A percentile compares a stretch with the other conserved stretches of the same genome.
Conservation (phyloP, 2,888 invertebrate genomes). For the Tenthredo distinguenda region DNA sequence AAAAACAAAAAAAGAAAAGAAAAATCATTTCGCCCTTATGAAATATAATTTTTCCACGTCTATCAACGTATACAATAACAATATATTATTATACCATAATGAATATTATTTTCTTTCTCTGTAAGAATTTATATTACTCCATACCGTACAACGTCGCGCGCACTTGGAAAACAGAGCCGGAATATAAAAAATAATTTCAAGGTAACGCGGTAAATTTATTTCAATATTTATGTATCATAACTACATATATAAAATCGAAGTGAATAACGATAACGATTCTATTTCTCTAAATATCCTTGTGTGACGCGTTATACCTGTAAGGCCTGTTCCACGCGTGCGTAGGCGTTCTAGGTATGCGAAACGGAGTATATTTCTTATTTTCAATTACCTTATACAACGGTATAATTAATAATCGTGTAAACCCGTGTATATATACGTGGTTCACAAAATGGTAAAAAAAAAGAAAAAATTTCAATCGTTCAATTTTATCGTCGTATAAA, state of each 20-base stretch:
- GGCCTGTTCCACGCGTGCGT: background rate
- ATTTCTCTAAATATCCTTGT: background rate
- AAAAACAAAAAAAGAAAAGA: background rate
- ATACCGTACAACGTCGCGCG: background rate
- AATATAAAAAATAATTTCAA: background rate
- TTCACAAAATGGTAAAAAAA: slow-evolving; percentile 47
- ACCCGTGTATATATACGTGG: slow-evolving; percentile 50
- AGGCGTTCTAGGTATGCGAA: slow-evolving; percentile 7
- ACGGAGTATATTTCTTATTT: background rate
- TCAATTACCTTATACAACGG: background rate
- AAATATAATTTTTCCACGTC: background rate
- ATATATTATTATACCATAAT: background rate
- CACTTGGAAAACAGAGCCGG: background rate
- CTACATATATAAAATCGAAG: background rate
- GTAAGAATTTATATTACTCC: background rate
- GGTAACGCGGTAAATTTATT: slow-evolving; percentile 2
- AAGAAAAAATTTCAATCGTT: slow-evolving; percentile 66
- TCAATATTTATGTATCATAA: background rate
- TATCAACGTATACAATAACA: background rate
- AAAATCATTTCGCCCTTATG: background rate
- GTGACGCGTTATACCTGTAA: background rate
- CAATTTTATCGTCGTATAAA: slow-evolving; percentile 33
- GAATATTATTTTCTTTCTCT: background rate
- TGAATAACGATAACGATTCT: slow-evolving; percentile 3
- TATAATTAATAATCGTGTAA: slow-evolving; percentile 54